These are phyloP conservation scores for Eleginops maclovinus DNA, from an alignment of 2,113 vertebrate genomes.

Conservation along the genomic window DNA sequence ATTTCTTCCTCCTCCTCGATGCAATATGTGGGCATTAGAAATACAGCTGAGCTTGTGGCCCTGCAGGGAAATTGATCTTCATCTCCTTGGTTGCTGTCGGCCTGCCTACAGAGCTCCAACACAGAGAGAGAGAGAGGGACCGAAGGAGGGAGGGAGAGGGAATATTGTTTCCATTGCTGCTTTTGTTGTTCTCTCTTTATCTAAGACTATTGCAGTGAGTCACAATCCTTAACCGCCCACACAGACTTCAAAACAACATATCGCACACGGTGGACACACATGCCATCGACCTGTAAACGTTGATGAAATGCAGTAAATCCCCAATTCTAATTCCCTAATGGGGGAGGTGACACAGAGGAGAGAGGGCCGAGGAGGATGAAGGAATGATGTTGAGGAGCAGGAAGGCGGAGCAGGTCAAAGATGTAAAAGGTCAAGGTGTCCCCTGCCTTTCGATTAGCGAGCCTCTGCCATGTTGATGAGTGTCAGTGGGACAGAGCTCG, in stretches of 20 bases:
- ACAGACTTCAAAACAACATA: slow-evolving; percentile 39
- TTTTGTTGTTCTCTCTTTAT: slow-evolving; percentile 64
- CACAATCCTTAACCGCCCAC: slow-evolving; percentile 60
- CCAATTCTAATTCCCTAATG: slow-evolving; percentile 27
- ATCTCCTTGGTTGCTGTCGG: slow-evolving; percentile 50
- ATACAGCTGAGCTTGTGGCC: slow-evolving; percentile 68
- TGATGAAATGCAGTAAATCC: slow-evolving; percentile 69
- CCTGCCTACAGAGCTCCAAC: slow-evolving; percentile 57
- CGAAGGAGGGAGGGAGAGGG: slow-evolving; percentile 14
- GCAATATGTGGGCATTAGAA: slow-evolving; percentile 69
- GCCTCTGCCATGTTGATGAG: slow-evolving; percentile 62
- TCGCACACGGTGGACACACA: neutral
- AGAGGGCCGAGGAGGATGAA: slow-evolving; percentile 40
- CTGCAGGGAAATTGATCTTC: slow-evolving; percentile 77
- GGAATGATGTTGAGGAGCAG: slow-evolving; percentile 43
- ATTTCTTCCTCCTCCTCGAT: slow-evolving; percentile 42
- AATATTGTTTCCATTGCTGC: slow-evolving; percentile 65
- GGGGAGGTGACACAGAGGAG: slow-evolving; percentile 58
- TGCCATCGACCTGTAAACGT: slow-evolving; percentile 20
- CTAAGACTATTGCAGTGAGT: slow-evolving; percentile 61
- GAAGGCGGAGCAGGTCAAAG: slow-evolving; percentile 57
- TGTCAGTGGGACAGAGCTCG: slow-evolving; percentile 28
- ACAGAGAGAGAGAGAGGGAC: neutral
- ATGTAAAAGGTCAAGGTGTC: slow-evolving; percentile 81
- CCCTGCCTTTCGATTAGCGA: slow-evolving; percentile 75